Conservation (phyloP, 2,888 invertebrate species). For the Salticus scenicus region DNA sequence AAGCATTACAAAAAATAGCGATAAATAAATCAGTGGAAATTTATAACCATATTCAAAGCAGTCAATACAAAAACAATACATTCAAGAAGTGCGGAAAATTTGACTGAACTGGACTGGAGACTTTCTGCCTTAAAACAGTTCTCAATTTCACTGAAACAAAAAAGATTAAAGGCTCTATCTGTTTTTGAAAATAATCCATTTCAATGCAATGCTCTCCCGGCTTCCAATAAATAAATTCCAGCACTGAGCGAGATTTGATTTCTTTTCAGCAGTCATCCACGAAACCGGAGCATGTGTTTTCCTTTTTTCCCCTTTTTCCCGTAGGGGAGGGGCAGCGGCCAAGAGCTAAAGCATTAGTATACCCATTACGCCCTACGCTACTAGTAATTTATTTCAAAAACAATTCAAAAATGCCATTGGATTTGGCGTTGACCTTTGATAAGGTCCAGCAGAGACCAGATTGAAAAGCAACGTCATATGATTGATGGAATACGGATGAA, state of each 20-base stretch:
- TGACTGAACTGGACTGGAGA: no score
- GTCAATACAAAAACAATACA: no score
- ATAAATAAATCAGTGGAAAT: no score
- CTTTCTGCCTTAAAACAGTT: background rate
- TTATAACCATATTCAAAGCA: no score
- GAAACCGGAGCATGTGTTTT: constrained; percentile 17
- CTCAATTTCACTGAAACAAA: background rate
- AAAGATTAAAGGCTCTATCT: constrained; percentile 33
- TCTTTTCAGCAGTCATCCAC: constrained; percentile 52
- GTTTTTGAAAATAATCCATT: constrained; percentile 50
- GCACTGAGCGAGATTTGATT: constrained; percentile 61
- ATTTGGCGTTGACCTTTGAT: constrained; percentile 61
- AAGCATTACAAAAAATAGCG: no score
- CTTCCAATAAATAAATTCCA: constrained; percentile 63
- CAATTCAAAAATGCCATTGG: constrained; percentile 64
- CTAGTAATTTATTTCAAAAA: constrained; percentile 65
- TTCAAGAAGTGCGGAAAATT: no score
- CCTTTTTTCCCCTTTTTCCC: background rate
- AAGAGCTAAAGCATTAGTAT: constrained; percentile 47
- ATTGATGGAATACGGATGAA: constrained; percentile 44
- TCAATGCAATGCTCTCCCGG: constrained; percentile 46
- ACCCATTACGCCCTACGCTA: constrained; percentile 54
- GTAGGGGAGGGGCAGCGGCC: background rate
- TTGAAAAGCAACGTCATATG: constrained; percentile 21
- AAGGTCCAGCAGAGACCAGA: constrained; percentile 39